Base-by-base conservation (phyloP, 2,113 vertebrate species). In the Datnioides undecimradiatus region DNA sequence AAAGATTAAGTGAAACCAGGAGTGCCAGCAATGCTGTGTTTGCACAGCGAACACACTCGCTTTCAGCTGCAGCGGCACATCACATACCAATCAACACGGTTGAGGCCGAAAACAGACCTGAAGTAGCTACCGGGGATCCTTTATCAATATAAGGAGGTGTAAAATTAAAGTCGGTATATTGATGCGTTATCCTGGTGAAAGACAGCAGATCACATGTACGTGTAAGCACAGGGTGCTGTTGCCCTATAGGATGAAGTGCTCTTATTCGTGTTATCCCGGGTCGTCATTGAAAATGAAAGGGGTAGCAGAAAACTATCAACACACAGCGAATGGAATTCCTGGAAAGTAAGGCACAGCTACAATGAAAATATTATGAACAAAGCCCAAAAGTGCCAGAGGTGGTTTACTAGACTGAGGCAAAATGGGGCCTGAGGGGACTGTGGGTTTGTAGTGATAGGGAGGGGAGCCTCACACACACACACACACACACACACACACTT, bases 1-100 rank as follows among this genome's bases (percentile, higher is more conserved):
- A 92, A 92, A 93, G 91, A 94, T 93, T 92, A 93, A 91, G 86
- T 92, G 90, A 91, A 92, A 93, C 86, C 92, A 93, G 93, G 88
- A 93, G 88, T 82, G 85, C 80, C 88, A 91, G 89, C 89, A 85
- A 64, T 78, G 87, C 85, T 79, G 83, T 92, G 90, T 95, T 93
- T 93, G 92, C 84, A 88, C 83, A 86, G 91, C 64, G 90, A 90
- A 88, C 83, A 85, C 85, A 85, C 76, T 84, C 76, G 48, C 81
- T 88, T 91, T 91, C 88, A 90, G 81, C 92, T 92, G 87, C 90
- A 92, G 70, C 83, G 88, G 83, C 88, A 93, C 84, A 90, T 89
- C 80, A 90, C 88, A 90, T 84, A 90, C 86, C 89, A 79, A 52
- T 81, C 86, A 93, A 51, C 83, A 66, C 21, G 66, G 66, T 68